These are phyloP conservation scores for Eutolmus rufibarbis DNA, from an alignment of 2,888 invertebrate genomes.

Conservation along the genomic window DNA sequence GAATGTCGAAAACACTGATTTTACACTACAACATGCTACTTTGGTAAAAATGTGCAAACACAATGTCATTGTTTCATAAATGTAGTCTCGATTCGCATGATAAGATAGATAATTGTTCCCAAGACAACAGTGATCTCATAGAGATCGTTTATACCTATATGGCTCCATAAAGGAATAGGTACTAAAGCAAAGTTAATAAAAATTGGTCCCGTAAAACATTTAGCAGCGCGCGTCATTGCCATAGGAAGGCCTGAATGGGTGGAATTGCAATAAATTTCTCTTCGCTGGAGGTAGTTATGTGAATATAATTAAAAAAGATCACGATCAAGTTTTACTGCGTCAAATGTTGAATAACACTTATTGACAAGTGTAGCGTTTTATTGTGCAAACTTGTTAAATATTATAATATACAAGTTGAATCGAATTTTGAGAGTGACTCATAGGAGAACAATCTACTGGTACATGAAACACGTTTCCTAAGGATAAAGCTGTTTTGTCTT, in stretches of 20 bases:
- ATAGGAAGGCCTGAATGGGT: not conserved
- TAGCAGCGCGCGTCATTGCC: not conserved
- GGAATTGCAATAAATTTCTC: not conserved
- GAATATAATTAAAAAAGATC: not conserved
- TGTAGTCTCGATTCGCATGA: not conserved
- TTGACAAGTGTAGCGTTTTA: not conserved
- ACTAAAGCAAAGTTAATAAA: not conserved
- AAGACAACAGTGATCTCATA: not conserved
- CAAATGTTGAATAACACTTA: not conserved
- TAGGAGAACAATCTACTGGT: not conserved
- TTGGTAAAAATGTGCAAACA: not conserved
- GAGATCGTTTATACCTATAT: not conserved
- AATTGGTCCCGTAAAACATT: not conserved
- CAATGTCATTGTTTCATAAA: not conserved
- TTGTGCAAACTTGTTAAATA: not conserved
- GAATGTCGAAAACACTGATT: not conserved
- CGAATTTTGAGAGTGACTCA: not conserved
- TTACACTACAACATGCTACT: not conserved
- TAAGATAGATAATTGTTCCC: not conserved
- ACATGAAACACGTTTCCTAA: not conserved
- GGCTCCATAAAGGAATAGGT: not conserved
- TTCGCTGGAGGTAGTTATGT: not conserved
- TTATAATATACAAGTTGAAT: not conserved
- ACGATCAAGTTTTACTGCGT: not conserved
- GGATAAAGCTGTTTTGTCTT: not conserved